These are phyloP conservation scores for Panzeria rudis DNA, from an alignment of 2,888 invertebrate genomes.

Conservation along the genomic window DNA sequence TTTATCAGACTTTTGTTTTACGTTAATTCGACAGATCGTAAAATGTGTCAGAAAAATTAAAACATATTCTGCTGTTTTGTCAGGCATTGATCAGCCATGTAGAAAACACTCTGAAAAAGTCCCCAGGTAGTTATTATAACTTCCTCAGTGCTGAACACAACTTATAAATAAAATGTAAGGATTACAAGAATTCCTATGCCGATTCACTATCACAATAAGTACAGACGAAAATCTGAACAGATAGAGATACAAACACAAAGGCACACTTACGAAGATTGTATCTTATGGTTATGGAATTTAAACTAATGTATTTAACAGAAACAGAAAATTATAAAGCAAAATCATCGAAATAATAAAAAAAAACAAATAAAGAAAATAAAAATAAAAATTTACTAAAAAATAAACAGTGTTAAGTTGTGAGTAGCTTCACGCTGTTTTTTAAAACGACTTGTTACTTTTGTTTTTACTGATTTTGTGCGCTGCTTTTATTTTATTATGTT, in stretches of 20 bases:
- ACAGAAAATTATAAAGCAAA: conserved; percentile 24
- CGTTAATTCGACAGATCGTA: too few species aligned
- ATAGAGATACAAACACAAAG: conserved; percentile 5
- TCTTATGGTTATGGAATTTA: conserved; percentile 59
- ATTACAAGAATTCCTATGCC: too few species aligned
- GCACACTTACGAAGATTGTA: conserved; percentile 40
- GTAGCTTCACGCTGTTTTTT: conserved; percentile 67
- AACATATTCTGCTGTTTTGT: too few species aligned
- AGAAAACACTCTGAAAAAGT: too few species aligned
- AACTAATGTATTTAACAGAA: conserved; percentile 53
- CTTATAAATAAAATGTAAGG: too few species aligned
- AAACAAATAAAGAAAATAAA: conserved; percentile 18
- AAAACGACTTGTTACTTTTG: conserved; percentile 58
- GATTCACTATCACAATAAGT: too few species aligned
- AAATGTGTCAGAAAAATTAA: too few species aligned
- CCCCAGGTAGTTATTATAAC: too few species aligned
- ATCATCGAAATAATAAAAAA: conserved; percentile 34
- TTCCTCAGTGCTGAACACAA: too few species aligned
- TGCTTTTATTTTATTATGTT: conserved; percentile 49
- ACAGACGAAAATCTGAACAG: neutral
- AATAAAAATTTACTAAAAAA: conserved; percentile 35
- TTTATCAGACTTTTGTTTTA: too few species aligned
- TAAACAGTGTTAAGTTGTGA: conserved; percentile 66
- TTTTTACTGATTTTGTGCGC: conserved; percentile 21
- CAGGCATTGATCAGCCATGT: too few species aligned